Evolutionary conservation across 2,113 vertebrate genomes (phyloP), one percentile per base, ranked within the genome.

Genomic region (Halcyon malimbica): DNA sequence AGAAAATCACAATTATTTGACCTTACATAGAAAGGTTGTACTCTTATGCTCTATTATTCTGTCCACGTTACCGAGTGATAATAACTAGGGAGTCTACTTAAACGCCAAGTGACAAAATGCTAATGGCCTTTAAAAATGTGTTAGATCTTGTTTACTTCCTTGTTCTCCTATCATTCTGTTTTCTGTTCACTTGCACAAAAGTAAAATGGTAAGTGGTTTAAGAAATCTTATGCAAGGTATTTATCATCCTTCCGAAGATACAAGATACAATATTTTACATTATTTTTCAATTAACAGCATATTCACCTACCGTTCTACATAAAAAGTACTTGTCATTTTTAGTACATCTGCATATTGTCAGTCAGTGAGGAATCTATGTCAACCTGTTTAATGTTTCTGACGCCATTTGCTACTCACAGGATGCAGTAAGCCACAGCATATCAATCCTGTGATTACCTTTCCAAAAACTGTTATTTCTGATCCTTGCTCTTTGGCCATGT

Each of bases 1-100:
- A 93, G 89, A 96, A 94, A 96, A 97, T 97, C 94, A 94, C 92
- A 97, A 96, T 97, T 97, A 97, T 97, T 97, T 97, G 97, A 96
- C 90, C 94, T 97, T 96, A 94, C 79, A 97, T 68, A 96, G 37
- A 97, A 97, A 97, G 96, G 88, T 78, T 89, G 54, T 85, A 93
- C 51, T 64, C 62, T 80, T 78, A 89, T 3, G 23, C 50, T 65
- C 42, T 76, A 83, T 82, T 96, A 93, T 96, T 94, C 44, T 90
- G 65, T 75, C 74, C 65, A 83, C 33, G 48, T 26, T 92, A 74
- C 54, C 65, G 56, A 93, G n/a, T 83, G 50, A 71, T 62, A 90
- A 56, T 19, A 80, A 95, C 65, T 31, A n/a, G 23, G n/a, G n/a
- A 90, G 85, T 82, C 39, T 68, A 84, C 19, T 80, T 57, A 68